Conservation (phyloP, 2,113 vertebrate genomes). For the Boleophthalmus pectinirostris region DNA sequence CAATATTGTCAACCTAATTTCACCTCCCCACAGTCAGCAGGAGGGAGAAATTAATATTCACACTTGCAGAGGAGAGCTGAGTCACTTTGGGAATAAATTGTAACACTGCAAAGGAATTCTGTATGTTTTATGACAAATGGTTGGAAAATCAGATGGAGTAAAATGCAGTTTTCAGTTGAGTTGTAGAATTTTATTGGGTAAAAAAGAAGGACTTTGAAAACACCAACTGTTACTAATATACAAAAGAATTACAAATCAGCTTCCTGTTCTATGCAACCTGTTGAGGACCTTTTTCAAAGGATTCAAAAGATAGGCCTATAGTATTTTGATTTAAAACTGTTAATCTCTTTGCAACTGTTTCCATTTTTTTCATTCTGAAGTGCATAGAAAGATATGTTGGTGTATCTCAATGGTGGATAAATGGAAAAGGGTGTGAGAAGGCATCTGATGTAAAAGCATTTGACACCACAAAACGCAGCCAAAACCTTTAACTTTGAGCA, state of each 20-base stretch:
- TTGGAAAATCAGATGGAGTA: neutral
- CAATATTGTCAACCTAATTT: slow-evolving; percentile 36
- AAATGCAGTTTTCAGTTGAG: neutral
- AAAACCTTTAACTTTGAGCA: neutral
- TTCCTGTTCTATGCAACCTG: too few relatives aligned
- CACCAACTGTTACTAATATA: neutral
- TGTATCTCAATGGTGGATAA: neutral
- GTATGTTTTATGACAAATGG: neutral
- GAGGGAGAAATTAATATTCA: neutral
- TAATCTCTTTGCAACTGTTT: too few relatives aligned
- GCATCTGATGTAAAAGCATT: neutral
- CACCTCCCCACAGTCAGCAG: slow-evolving; percentile 14
- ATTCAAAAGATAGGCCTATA: too few relatives aligned
- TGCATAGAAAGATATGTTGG: too few relatives aligned
- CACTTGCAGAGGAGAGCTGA: slow-evolving; percentile 5
- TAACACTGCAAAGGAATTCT: neutral
- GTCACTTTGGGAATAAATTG: slow-evolving; percentile 7
- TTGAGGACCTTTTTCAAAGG: too few relatives aligned
- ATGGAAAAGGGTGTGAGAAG: too few relatives aligned
- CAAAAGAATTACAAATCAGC: neutral
- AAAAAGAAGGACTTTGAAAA: neutral
- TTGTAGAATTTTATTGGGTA: neutral
- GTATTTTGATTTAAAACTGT: too few relatives aligned
- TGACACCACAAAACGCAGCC: neutral
- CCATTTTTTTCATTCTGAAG: too few relatives aligned